Evolutionary conservation across 2,797 vertebrate genomes (phyloP), one percentile per base, ranked within the genome.

Genomic region (Enteromius treurensis): DNA sequence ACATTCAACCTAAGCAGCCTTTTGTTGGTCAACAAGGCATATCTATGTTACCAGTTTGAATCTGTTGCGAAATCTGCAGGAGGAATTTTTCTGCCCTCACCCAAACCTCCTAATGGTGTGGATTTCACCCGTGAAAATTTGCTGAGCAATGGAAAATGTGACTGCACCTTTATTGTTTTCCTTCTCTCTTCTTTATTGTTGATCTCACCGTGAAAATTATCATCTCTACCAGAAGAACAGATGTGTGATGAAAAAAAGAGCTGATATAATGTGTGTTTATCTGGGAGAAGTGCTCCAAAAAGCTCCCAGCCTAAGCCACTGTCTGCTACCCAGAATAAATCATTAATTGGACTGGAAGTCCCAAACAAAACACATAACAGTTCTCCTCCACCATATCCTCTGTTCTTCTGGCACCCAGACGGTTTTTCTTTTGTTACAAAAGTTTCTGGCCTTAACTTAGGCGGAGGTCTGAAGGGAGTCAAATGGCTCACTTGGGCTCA

Each of bases 341-440:
- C 60, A 47, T 76, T 86, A 86, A 86, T 86, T 86, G 81, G 51
- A 84, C 15, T 29, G n/a, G 68, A 85, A 83, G 77, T 80, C 81
- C 58, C 65, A 71, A 77, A 88, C 78, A 82, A 85, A 85, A 77
- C 79, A 62, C 64, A 32, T 77, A 40, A 14, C 60, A 68, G 47
- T 82, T 51, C 42, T 70, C 51, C 49, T 84, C 80, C 75, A 80
- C 81, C 67, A 64, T 79, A 64, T 67, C 32, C 7, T 60, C n/a
- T 64, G 76, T 64, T 62, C 62, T 86, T 77, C 79, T 87, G 79
- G 84, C 65, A 82, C 82, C 77, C 65, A 26, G 49, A 69, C 60
- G 67, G 75, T 84, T 88, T 75, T 84, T 87, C 51, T 74, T 83
- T 86, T 78, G 70, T 53, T 62, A 53, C 71, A 84, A 82, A 85